Conservation (phyloP, 2,113 vertebrate species). For the Cervus canadensis region DNA sequence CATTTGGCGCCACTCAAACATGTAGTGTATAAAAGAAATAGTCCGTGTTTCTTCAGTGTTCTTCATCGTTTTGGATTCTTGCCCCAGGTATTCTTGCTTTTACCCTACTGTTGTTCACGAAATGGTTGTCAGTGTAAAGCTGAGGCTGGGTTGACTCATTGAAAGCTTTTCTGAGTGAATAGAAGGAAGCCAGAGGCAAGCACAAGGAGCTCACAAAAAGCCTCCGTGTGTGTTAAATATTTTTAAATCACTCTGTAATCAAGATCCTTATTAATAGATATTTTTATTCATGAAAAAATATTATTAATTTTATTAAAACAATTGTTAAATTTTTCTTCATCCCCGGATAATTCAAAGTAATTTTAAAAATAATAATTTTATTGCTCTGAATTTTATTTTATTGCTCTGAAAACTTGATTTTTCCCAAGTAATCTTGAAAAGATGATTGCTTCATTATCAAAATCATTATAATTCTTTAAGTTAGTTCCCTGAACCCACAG, state of each 20-base stretch:
- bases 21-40: neutral
- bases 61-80: neutral
- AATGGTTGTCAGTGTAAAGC: neutral
- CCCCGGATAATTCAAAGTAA: neutral
- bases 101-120: neutral
- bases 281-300: neutral
- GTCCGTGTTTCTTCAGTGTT: neutral
- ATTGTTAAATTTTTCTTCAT: neutral
- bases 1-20: neutral
- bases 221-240: neutral
- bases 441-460: neutral
- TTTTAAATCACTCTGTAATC: neutral
- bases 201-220: neutral
- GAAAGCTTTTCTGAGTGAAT: neutral
- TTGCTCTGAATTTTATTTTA: neutral
- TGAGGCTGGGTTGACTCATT: too few species aligned
- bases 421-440: neutral
- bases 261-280: neutral
- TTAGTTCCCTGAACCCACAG: neutral
- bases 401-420: neutral
- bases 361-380: neutral
- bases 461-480: neutral
- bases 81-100: neutral
- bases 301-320: neutral
- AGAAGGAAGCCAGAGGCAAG: neutral